Percentiles rank a stretch among this genome's conserved stretches.
Conservation (phyloP, 2,797 vertebrate genomes). For the Phalloptychus januarius region DNA sequence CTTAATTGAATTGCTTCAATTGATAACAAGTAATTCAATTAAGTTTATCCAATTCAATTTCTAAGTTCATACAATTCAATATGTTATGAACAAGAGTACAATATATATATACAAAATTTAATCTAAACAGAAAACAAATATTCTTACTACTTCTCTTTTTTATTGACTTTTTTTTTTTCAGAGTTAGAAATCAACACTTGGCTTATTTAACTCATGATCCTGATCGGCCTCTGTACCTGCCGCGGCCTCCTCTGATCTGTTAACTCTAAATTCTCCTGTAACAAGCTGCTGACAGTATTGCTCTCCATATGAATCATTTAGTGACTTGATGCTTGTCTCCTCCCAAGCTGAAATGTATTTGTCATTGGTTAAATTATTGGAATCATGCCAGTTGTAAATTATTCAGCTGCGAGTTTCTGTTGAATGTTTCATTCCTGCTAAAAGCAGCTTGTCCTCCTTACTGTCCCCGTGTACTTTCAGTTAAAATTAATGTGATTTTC, state of each 20-base stretch:
- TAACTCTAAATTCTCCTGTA: not conserved
- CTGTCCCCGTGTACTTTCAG: not conserved
- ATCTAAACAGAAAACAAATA: no score
- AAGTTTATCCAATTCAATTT: no score
- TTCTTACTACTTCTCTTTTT: no score
- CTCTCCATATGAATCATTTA: not conserved
- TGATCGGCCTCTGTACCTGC: no score
- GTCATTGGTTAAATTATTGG: not conserved
- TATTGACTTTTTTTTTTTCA: not conserved
- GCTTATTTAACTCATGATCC: no score
- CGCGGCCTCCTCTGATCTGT: not conserved
- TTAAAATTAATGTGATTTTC: not conserved
- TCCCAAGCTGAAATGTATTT: not conserved
- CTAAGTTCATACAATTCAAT: no score
- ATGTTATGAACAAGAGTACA: no score
- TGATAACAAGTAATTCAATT: no score
- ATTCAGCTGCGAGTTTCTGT: not conserved
- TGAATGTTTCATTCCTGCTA: not conserved
- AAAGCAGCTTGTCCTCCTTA: not conserved
- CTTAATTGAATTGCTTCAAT: no score
- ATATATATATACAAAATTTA: slow-evolving; percentile 2
- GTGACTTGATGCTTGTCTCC: not conserved
- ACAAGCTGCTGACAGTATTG: not conserved
- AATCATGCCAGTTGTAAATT: not conserved
- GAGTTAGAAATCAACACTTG: no score